phyloP scores from a whole-genome alignment of 37 sponge, comb jelly and placozoan genomes.

The Geodia barretti region DNA sequence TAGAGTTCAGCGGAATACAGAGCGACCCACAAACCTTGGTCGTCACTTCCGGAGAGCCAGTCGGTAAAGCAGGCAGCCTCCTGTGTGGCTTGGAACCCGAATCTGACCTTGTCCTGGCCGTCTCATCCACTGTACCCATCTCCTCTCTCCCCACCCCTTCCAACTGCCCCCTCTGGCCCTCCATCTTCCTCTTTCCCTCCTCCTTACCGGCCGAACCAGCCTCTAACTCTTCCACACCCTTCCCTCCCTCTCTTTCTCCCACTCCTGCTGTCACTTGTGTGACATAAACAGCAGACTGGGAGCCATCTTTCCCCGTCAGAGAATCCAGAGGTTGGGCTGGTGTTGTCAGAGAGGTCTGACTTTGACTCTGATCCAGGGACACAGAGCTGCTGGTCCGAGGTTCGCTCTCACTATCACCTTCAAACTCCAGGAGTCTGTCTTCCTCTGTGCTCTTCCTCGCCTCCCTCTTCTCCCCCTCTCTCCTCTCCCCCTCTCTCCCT shows the following conservation, averaged over 20 bases:
- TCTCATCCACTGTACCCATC: too few relatives aligned
- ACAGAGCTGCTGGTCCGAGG: not conserved
- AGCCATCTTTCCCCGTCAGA: too few relatives aligned
- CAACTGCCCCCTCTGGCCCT: not conserved
- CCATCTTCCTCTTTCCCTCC: not conserved
- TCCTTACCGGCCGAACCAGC: not conserved
- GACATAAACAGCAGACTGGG: too few relatives aligned
- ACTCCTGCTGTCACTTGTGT: too few relatives aligned
- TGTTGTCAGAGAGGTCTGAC: too few relatives aligned
- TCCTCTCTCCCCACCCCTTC: not conserved
- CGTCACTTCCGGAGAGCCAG: too few relatives aligned
- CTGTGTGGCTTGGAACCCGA: too few relatives aligned
- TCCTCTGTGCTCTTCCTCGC: not conserved
- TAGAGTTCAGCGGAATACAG: constrained; percentile 4
- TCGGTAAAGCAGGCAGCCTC: too few relatives aligned
- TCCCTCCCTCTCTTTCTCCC: not conserved
- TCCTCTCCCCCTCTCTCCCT: not conserved
- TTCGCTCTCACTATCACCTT: constrained; percentile 1
- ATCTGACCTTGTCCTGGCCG: too few relatives aligned
- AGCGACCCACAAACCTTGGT: too few relatives aligned
- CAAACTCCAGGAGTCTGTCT: constrained; percentile 19
- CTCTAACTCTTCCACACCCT: not conserved
- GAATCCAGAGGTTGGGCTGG: too few relatives aligned
- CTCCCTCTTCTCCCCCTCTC: too few relatives aligned
- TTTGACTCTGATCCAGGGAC: constrained; percentile 9